Percentiles rank a stretch among this genome's conserved stretches.
Conservation (phyloP, 2,113 vertebrate species). For the Charadrius vociferus region DNA sequence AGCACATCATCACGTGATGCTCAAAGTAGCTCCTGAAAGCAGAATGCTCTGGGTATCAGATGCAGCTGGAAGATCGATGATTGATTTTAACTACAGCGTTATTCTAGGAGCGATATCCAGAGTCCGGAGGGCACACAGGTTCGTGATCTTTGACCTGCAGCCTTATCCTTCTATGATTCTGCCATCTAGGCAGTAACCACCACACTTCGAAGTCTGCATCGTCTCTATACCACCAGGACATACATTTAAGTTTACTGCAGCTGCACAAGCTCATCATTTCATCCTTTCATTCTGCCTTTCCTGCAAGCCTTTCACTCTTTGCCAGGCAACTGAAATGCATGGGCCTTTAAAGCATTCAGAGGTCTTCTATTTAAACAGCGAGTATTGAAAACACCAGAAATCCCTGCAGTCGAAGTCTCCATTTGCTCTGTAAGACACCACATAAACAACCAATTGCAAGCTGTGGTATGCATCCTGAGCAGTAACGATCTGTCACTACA, state of each 20-base stretch:
- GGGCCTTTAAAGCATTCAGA: not conserved
- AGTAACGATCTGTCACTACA: not conserved
- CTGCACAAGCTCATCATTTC: not conserved
- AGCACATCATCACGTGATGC: not conserved
- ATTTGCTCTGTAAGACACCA: not conserved
- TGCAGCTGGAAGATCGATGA: not conserved
- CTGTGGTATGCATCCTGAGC: not conserved
- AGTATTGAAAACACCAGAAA: not conserved
- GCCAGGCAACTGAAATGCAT: not conserved
- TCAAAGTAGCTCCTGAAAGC: not conserved
- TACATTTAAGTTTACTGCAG: not conserved
- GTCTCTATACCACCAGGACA: not conserved
- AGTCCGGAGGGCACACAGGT: not conserved
- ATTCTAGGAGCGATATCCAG: not conserved
- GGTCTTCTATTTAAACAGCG: not conserved
- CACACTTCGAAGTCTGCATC: not conserved
- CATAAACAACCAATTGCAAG: not conserved
- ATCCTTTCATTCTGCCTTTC: not conserved
- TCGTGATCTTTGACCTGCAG: not conserved
- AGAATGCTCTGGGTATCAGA: not conserved
- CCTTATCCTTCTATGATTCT: not conserved
- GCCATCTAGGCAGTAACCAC: not conserved
- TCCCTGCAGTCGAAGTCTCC: not conserved
- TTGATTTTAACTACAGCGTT: not conserved
- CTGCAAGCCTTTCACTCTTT: slow-evolving; percentile 2